A percentile compares a stretch with the other conserved stretches of the same genome.
Conservation (phyloP, 1,140 invertebrate species). For the Trachymyrmex septentrionalis region DNA sequence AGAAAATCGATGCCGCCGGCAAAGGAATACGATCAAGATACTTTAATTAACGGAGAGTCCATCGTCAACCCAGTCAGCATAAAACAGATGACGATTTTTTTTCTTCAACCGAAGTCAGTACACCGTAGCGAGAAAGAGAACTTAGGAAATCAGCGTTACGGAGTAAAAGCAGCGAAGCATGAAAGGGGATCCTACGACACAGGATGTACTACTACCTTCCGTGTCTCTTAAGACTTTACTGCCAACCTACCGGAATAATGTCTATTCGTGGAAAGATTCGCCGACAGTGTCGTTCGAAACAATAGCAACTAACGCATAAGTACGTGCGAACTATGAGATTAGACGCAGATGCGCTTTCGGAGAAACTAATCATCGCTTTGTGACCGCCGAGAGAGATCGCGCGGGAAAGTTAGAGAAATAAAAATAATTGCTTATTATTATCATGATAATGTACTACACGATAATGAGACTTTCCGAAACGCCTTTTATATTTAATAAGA, state of each 20-base stretch:
- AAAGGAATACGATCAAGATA: conserved; percentile 27
- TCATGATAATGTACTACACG: conserved; percentile 20
- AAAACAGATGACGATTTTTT: conserved; percentile 24
- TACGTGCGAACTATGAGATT: conserved; percentile 68
- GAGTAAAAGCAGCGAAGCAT: conserved; percentile 80
- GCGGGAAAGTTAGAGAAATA: conserved; percentile 52
- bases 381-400: conserved; percentile 25
- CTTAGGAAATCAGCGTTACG: conserved; percentile 82
- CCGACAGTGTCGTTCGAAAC: conserved; percentile 64
- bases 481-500: conserved; percentile 46
- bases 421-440: conserved; percentile 59
- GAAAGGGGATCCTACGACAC: conserved; percentile 79
- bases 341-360: conserved; percentile 34
- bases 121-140: conserved; percentile 77
- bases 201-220: conserved; percentile 82
- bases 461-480: conserved; percentile 49
- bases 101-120: conserved; percentile 58
- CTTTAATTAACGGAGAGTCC: conserved; percentile 69
- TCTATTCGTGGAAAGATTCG: conserved; percentile 77
- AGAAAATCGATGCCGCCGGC: conserved; percentile 18
- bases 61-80: conserved; percentile 51
- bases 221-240: conserved; percentile 68
- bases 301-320: conserved; percentile 64
- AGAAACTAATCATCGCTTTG: conserved; percentile 42
- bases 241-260: conserved; percentile 72